Percentiles rank a stretch among this genome's conserved stretches.
phyloP scores from a whole-genome alignment of 2,113 vertebrate species.

The Prionailurus viverrinus region DNA sequence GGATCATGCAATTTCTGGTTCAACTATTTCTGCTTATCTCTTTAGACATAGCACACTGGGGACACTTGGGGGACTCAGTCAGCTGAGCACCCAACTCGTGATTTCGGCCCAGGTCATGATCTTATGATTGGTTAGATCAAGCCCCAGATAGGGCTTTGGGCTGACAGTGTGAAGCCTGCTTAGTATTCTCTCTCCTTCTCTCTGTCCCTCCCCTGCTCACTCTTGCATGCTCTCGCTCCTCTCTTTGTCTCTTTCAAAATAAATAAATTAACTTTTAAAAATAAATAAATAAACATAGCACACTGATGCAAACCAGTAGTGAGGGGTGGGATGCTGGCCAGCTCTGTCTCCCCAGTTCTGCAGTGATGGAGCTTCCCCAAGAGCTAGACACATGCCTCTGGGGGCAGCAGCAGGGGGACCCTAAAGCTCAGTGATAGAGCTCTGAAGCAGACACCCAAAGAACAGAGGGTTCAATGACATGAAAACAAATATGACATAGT shows the following conservation, averaged over 20 bases:
- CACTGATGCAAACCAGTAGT: neutral
- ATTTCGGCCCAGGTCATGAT: too few relatives aligned
- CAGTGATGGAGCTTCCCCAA: neutral
- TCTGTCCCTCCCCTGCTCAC: too few relatives aligned
- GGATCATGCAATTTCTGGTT: neutral
- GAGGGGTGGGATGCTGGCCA: neutral
- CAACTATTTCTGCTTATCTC: neutral
- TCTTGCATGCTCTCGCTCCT: too few relatives aligned
- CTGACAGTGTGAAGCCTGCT: too few relatives aligned
- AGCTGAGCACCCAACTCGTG: too few relatives aligned
- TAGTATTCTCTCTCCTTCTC: too few relatives aligned
- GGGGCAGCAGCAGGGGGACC: neutral
- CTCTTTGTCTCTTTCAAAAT: too few relatives aligned
- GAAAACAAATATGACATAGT: neutral
- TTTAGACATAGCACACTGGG: neutral
- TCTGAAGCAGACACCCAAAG: neutral
- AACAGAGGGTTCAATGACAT: neutral
- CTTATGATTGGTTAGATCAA: too few relatives aligned
- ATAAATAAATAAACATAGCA: neutral
- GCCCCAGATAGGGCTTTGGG: too few relatives aligned
- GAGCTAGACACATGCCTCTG: fast-evolving
- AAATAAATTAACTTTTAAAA: too few relatives aligned
- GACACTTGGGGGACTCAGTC: too few relatives aligned
- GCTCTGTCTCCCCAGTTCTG: neutral
- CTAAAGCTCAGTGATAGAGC: neutral